phyloP scores from a whole-genome alignment of 2,888 invertebrate genomes.

The Lochmaea capreae region DNA sequence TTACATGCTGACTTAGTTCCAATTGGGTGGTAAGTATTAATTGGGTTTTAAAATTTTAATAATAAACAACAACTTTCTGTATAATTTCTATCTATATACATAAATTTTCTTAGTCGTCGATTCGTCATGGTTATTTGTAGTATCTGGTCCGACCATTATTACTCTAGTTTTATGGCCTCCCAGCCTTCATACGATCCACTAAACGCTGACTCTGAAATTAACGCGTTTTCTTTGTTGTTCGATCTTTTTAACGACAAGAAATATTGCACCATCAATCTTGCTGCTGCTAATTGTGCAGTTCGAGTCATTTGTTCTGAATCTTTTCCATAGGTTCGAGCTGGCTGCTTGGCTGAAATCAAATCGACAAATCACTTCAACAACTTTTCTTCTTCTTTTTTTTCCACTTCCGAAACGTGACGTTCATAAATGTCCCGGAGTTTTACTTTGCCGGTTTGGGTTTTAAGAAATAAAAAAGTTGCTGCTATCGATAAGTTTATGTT shows the following conservation, averaged over 20 bases:
- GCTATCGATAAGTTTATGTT: no score
- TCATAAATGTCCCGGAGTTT: conserved; percentile 36
- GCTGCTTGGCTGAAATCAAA: conserved; percentile 47
- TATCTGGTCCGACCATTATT: conserved; percentile 36
- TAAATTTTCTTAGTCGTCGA: background rate
- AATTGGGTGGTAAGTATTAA: conserved; percentile 31
- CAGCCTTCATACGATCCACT: conserved; percentile 46
- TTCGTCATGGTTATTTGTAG: conserved; percentile 38
- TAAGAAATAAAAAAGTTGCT: no score
- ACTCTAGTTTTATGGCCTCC: conserved; percentile 42
- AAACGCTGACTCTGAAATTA: conserved; percentile 53
- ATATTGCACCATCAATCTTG: conserved; percentile 60
- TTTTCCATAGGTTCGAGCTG: conserved; percentile 49
- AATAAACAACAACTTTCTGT: background rate
- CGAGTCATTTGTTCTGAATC: conserved; percentile 53
- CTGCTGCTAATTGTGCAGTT: conserved; percentile 61
- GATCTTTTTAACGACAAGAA: conserved; percentile 55
- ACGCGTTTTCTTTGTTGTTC: conserved; percentile 52
- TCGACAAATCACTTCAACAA: conserved; percentile 49
- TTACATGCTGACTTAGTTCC: conserved; percentile 33
- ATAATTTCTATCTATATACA: background rate
- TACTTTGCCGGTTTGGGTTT: conserved; percentile 5
- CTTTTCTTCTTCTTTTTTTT: conserved; percentile 34
- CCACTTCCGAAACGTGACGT: conserved; percentile 33
- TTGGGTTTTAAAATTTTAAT: conserved; percentile 35